Conservation (phyloP, 1,140 invertebrate species). For the Drosophila ercepeae region DNA sequence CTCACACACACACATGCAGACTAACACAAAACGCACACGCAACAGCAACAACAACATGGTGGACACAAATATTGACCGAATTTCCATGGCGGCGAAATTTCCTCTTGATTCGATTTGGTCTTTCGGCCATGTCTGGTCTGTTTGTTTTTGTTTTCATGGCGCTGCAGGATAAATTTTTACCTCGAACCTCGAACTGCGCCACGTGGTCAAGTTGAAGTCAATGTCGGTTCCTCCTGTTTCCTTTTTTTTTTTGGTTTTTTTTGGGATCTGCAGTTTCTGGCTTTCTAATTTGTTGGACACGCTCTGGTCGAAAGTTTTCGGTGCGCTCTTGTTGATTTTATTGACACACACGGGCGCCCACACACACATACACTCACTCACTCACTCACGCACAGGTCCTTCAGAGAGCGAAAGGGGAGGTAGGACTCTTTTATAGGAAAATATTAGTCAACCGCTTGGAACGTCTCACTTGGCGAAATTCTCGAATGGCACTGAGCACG, state of each 20-base stretch:
- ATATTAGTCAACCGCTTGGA: slow-evolving; percentile 2
- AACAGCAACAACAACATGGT: neutral
- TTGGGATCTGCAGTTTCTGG: slow-evolving; percentile 2
- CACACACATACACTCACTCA: slow-evolving; percentile 21
- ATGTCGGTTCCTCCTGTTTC: slow-evolving; percentile 15
- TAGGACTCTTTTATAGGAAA: neutral
- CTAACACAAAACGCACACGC: too few relatives aligned
- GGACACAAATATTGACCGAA: slow-evolving; percentile 77
- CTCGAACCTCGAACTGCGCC: slow-evolving; percentile 9
- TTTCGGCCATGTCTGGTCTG: slow-evolving; percentile 9
- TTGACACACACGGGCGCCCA: slow-evolving; percentile 38
- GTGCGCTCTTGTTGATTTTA: slow-evolving; percentile 68
- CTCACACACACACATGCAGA: neutral
- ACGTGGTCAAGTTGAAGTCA: slow-evolving; percentile 41
- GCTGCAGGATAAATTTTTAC: slow-evolving; percentile 34
- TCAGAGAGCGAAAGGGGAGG: neutral
- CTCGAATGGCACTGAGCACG: slow-evolving; percentile 65
- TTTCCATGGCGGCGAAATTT: slow-evolving; percentile 48
- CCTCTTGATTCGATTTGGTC: slow-evolving; percentile 10
- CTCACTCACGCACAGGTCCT: neutral
- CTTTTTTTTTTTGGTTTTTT: neutral
- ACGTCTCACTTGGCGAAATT: slow-evolving; percentile 66
- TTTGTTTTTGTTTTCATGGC: slow-evolving; percentile 36
- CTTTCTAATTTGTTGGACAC: slow-evolving; percentile 51
- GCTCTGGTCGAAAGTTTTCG: slow-evolving; percentile 44